A percentile compares a stretch with the other conserved stretches of the same genome.
phyloP scores from a whole-genome alignment of 1,140 invertebrate genomes.

The Drosophila setifemur region DNA sequence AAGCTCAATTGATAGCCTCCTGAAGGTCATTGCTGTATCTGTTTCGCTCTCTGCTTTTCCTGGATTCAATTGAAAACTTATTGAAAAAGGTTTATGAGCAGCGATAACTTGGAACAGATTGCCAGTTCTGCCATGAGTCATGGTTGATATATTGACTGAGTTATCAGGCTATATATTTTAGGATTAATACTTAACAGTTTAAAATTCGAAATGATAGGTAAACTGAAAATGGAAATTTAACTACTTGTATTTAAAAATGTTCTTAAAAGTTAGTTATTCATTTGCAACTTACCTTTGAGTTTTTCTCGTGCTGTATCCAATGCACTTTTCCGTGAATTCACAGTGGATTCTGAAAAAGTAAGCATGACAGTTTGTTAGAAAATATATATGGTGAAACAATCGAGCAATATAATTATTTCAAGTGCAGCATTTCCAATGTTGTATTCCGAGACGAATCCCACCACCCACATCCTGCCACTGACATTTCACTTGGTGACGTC shows the following conservation, averaged over 20 bases:
- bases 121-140: slow-evolving; percentile 7
- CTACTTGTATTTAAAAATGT: not conserved
- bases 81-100: not conserved
- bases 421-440: slow-evolving; percentile 41
- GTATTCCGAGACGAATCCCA: slow-evolving; percentile 36
- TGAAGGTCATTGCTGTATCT: slow-evolving; percentile 31
- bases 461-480: slow-evolving; percentile 61
- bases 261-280: not conserved
- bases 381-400: not conserved
- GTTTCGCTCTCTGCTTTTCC: not conserved
- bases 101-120: slow-evolving; percentile 18
- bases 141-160: slow-evolving; percentile 5
- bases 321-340: slow-evolving; percentile 71
- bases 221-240: too few relatives aligned
- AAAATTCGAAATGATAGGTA: too few relatives aligned
- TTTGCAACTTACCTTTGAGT: slow-evolving; percentile 53
- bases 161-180: slow-evolving; percentile 1
- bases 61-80: not conserved
- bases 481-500: slow-evolving; percentile 75
- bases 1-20: slow-evolving; percentile 16
- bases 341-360: slow-evolving; percentile 60
- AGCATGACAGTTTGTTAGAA: not conserved
- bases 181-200: not conserved
- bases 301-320: slow-evolving; percentile 67
- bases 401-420: slow-evolving; percentile 9